A percentile compares a stretch with the other conserved stretches of the same genome.
phyloP scores from a whole-genome alignment of 1,140 invertebrate genomes.

The Stegodyphus mimosarum region DNA sequence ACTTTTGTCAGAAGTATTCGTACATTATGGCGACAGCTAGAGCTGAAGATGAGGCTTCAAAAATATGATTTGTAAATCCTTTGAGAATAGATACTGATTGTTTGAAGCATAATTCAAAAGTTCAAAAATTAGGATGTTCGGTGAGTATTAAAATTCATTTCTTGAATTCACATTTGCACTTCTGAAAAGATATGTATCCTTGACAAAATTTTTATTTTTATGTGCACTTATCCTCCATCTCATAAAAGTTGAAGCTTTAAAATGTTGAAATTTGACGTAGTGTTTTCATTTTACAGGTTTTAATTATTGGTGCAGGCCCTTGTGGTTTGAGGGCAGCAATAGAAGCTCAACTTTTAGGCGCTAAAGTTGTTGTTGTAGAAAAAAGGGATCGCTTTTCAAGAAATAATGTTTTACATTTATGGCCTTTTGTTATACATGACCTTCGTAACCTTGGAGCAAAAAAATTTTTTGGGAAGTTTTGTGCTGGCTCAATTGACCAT shows the following conservation, averaged over 20 bases:
- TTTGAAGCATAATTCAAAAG: too few relatives aligned
- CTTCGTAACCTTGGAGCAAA: conserved; percentile 94
- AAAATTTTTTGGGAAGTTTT: conserved; percentile 99
- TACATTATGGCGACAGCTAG: too few relatives aligned
- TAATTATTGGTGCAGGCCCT: conserved; percentile 95
- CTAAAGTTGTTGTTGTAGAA: conserved; percentile 92
- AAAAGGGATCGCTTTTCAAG: conserved; percentile 91
- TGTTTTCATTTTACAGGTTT: conserved; percentile 70
- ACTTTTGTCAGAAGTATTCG: too few relatives aligned
- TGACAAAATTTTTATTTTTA: too few relatives aligned
- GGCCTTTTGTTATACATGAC: conserved; percentile 99
- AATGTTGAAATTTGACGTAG: neutral
- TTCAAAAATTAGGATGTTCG: too few relatives aligned
- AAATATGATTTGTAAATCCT: too few relatives aligned
- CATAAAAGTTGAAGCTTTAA: neutral
- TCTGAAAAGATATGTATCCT: too few relatives aligned
- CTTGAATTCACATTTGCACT: too few relatives aligned
- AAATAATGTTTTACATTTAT: conserved; percentile 98
- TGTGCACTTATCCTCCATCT: too few relatives aligned
- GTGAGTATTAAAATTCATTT: too few relatives aligned
- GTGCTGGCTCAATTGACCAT: conserved; percentile 97
- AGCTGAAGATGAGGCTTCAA: too few relatives aligned
- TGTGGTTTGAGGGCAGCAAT: conserved; percentile 95
- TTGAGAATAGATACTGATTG: too few relatives aligned
- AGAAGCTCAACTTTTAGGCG: conserved; percentile 94